These are phyloP conservation scores for Clostera curtula DNA, from an alignment of 2,888 invertebrate species.

Conservation along the genomic window DNA sequence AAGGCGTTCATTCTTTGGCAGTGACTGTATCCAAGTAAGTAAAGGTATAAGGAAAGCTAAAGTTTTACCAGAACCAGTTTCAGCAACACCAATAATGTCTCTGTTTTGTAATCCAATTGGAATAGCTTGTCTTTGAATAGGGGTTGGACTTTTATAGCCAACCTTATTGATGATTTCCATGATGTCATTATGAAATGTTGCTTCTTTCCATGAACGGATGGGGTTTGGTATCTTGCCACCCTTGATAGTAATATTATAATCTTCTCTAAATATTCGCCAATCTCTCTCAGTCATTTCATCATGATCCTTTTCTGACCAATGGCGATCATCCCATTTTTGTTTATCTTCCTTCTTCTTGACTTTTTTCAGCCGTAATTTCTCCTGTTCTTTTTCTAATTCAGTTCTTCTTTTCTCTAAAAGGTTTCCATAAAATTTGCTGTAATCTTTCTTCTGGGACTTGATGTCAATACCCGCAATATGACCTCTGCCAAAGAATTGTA, in stretches of 20 bases:
- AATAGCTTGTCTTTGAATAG: slow-evolving; percentile 99
- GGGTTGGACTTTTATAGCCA: slow-evolving; percentile 98
- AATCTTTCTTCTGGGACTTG: slow-evolving; percentile 95
- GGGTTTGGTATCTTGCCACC: slow-evolving; percentile 98
- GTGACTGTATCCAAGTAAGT: slow-evolving; percentile 96
- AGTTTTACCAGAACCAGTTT: slow-evolving; percentile 99
- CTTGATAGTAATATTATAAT: slow-evolving; percentile 98
- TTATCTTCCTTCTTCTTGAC: slow-evolving; percentile 97
- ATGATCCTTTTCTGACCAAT: slow-evolving; percentile 97
- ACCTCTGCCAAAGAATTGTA: slow-evolving; percentile 98
- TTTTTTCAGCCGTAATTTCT: slow-evolving; percentile 93
- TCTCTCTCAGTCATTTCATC: slow-evolving; percentile 99
- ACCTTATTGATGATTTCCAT: slow-evolving; percentile 95
- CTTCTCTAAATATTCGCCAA: slow-evolving; percentile 99
- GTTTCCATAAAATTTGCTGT: slow-evolving; percentile 97
- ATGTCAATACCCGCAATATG: slow-evolving; percentile 99
- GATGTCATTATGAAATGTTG: slow-evolving; percentile 90
- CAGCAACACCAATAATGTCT: slow-evolving; percentile 99
- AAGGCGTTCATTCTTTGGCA: slow-evolving; percentile 95
- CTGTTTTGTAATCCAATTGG: slow-evolving; percentile 96
- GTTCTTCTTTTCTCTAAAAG: slow-evolving; percentile 95
- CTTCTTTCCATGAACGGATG: slow-evolving; percentile 96
- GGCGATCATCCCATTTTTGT: slow-evolving; percentile 98
- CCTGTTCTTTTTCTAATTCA: slow-evolving; percentile 97
- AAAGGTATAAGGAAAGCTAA: slow-evolving; percentile 98